phyloP scores from a whole-genome alignment of 2,888 invertebrate species.

The Cetonia aurata region DNA sequence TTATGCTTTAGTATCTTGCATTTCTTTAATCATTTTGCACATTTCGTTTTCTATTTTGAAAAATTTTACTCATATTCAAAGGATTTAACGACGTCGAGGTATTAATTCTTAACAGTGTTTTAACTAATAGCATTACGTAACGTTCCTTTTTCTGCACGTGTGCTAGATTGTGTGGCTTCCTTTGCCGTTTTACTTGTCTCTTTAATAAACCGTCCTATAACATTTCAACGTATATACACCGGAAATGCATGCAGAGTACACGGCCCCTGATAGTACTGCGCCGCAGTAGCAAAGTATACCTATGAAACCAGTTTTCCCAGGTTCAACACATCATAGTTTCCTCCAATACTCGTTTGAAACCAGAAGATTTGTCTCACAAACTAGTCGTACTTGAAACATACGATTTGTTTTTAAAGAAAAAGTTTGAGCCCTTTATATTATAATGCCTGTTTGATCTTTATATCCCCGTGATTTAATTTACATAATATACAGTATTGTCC shows the following conservation, averaged over 20 bases:
- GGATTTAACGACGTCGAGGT: too few species aligned
- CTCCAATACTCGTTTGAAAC: conserved; percentile 24
- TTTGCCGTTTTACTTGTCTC: not conserved
- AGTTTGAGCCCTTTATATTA: not conserved
- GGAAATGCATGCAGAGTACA: conserved; percentile 2
- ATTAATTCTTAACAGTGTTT: too few species aligned
- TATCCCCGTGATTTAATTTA: too few species aligned
- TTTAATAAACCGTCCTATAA: not conserved
- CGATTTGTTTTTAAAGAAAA: conserved; percentile 20
- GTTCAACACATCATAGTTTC: conserved; percentile 36
- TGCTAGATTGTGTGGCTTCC: not conserved
- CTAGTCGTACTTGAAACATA: conserved; percentile 16
- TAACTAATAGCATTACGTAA: too few species aligned
- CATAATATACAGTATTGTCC: too few species aligned
- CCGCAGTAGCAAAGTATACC: not conserved
- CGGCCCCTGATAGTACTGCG: too few species aligned
- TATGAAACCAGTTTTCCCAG: conserved; percentile 29
- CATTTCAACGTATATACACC: not conserved
- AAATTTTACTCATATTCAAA: too few species aligned
- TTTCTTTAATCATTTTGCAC: too few species aligned
- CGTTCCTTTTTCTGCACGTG: too few species aligned
- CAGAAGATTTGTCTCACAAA: conserved; percentile 16
- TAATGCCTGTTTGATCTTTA: conserved; percentile 9
- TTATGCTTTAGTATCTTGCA: too few species aligned
- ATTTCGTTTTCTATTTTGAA: too few species aligned